Conservation (phyloP, 2,797 vertebrate species). For the Rhinichthys osculus region DNA sequence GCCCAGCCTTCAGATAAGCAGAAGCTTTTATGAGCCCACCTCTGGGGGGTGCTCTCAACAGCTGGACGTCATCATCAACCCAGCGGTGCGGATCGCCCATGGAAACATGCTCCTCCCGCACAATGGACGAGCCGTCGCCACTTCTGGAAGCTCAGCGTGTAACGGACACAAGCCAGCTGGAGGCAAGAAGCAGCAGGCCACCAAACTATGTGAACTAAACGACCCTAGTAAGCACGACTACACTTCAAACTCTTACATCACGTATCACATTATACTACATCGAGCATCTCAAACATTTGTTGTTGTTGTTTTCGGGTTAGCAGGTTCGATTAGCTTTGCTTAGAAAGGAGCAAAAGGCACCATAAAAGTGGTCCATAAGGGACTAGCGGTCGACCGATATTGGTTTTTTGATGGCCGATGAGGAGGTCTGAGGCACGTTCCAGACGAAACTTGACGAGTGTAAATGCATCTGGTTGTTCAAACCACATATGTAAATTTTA, state of each 20-base stretch:
- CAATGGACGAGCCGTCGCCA: constrained; percentile 78
- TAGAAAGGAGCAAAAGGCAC: background rate
- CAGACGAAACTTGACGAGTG: no score
- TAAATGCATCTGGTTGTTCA: no score
- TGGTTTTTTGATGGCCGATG: no score
- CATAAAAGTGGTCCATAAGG: background rate
- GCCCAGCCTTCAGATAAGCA: constrained; percentile 76
- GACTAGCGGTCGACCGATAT: no score
- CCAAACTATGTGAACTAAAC: constrained; percentile 82
- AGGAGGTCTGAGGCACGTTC: no score
- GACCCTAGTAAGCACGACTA: constrained; percentile 88
- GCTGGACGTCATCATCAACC: constrained; percentile 73
- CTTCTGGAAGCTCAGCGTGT: constrained; percentile 73
- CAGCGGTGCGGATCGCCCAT: constrained; percentile 71
- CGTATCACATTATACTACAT: background rate
- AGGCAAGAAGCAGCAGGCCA: constrained; percentile 74
- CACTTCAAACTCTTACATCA: background rate
- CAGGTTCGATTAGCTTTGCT: background rate
- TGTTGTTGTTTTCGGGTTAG: background rate
- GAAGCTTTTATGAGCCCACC: constrained; percentile 83
- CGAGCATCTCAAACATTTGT: background rate
- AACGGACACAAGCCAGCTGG: constrained; percentile 74
- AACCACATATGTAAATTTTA: no score
- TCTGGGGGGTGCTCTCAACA: constrained; percentile 70
- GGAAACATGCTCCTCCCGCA: constrained; percentile 74